Conservation (phyloP, 1,140 invertebrate species). For the Diorhabda sublineata region DNA sequence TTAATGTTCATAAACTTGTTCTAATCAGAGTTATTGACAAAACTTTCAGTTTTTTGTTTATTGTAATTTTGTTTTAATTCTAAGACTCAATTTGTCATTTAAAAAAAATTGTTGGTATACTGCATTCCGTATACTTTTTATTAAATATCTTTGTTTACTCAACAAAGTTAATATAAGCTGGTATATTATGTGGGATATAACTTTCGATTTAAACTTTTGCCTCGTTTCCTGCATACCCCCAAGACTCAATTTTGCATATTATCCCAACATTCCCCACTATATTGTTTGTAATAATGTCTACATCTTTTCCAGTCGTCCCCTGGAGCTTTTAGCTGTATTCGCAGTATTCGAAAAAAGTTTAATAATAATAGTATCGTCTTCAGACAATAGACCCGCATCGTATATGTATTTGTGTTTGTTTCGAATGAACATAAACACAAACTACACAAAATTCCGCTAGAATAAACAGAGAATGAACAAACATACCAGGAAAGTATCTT, state of each 20-base stretch:
- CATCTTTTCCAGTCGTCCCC: background rate
- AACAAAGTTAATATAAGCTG: too few species aligned
- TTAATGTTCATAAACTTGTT: too few species aligned
- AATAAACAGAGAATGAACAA: conserved; percentile 1
- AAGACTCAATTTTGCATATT: conserved; percentile 2
- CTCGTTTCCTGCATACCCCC: background rate
- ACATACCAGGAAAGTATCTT: background rate
- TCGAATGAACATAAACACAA: background rate
- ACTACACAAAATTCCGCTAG: background rate
- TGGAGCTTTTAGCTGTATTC: background rate
- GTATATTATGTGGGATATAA: background rate
- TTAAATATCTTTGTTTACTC: too few species aligned
- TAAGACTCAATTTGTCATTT: too few species aligned
- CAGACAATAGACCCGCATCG: background rate
- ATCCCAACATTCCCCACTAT: background rate
- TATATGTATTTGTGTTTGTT: background rate
- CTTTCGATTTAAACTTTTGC: background rate
- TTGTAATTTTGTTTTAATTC: too few species aligned
- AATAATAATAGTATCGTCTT: background rate
- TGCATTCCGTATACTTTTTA: too few species aligned
- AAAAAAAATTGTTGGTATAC: too few species aligned
- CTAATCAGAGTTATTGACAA: too few species aligned
- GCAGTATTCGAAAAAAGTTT: conserved; percentile 2
- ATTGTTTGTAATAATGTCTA: background rate
- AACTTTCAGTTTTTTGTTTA: too few species aligned